phyloP scores from a whole-genome alignment of 2,797 vertebrate genomes.

The Sebastes iracundus region DNA sequence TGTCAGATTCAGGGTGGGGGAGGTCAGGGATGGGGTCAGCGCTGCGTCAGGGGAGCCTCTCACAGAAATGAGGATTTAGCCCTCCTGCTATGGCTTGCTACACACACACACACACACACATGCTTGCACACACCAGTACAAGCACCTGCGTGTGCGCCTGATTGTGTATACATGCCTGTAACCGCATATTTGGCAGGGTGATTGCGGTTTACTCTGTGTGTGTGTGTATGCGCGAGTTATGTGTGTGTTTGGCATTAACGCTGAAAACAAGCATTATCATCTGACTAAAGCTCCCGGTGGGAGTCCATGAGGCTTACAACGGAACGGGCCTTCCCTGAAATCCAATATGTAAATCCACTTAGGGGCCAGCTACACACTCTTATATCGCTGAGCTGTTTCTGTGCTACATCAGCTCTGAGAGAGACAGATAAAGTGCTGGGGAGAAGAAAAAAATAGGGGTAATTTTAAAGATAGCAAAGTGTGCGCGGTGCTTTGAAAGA shows the following conservation, averaged over 20 bases:
- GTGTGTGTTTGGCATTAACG: slow-evolving; percentile 73
- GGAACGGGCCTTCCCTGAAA: slow-evolving; percentile 74
- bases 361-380: slow-evolving; percentile 61
- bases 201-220: slow-evolving; percentile 45
- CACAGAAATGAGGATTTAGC: slow-evolving; percentile 74
- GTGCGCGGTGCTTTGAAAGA: slow-evolving; percentile 42
- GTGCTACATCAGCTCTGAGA: slow-evolving; percentile 45
- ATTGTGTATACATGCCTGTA: slow-evolving; percentile 39
- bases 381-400: slow-evolving; percentile 45
- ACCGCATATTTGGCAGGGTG: slow-evolving; percentile 66
- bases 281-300: slow-evolving; percentile 77
- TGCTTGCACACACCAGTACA: slow-evolving; percentile 1
- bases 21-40: slow-evolving; percentile 73
- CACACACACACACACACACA: slow-evolving; percentile 22
- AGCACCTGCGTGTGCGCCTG: slow-evolving; percentile 30
- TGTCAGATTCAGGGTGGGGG: slow-evolving; percentile 71
- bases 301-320: slow-evolving; percentile 76
- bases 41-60: slow-evolving; percentile 62
- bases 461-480: slow-evolving; percentile 46
- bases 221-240: slow-evolving; percentile 8
- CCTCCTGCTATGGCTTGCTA: slow-evolving; percentile 42
- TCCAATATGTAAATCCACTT: slow-evolving; percentile 86
- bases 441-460: slow-evolving; percentile 4
- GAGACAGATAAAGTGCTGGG: slow-evolving; percentile 33
- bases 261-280: slow-evolving; percentile 83